Evolutionary conservation across 30 jellyfish, hydroid and myxozoan species (phyloP).

Genomic region (Chrysaora quinquecirrha): DNA sequence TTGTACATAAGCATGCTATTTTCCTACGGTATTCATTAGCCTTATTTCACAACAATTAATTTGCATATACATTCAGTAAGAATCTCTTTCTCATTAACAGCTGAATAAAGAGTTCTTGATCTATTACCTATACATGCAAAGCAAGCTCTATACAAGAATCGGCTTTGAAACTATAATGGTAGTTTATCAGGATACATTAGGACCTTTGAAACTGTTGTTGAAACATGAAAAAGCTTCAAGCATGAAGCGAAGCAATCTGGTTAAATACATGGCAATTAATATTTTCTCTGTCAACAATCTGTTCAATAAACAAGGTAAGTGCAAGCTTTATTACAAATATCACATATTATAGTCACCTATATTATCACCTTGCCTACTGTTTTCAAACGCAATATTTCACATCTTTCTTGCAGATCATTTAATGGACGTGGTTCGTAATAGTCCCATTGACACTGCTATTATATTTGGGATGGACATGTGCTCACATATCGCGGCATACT

Average conservation of each 20-base stretch:
- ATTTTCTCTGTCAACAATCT: slow-evolving; percentile 80
- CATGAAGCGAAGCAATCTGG: slow-evolving; percentile 71
- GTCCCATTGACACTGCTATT: slow-evolving; percentile 88
- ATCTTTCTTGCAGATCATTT: slow-evolving; percentile 19
- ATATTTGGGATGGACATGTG: slow-evolving; percentile 92
- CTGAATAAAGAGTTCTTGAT: slow-evolving; percentile 77
- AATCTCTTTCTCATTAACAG: slow-evolving; percentile 27
- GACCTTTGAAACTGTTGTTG: slow-evolving; percentile 69
- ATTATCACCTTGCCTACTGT: too few relatives aligned
- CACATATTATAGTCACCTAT: too few relatives aligned
- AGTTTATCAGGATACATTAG: slow-evolving; percentile 86
- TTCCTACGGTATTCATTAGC: too few relatives aligned
- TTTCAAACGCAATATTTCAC: too few relatives aligned
- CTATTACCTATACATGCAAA: slow-evolving; percentile 77
- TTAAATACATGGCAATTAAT: slow-evolving; percentile 97
- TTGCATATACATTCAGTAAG: slow-evolving; percentile 3
- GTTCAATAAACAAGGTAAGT: slow-evolving; percentile 81
- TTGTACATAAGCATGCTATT: background rate
- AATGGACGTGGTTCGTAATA: slow-evolving; percentile 35
- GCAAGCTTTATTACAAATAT: too few relatives aligned
- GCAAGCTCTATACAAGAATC: slow-evolving; percentile 82
- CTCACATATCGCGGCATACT: slow-evolving; percentile 54
- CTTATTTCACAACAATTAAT: too few relatives aligned
- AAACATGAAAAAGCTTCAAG: slow-evolving; percentile 83
- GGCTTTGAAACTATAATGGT: slow-evolving; percentile 87